Evolutionary conservation across 1,140 invertebrate species (phyloP), one percentile per base, ranked within the genome.

Genomic region (Aphidius ervi): DNA sequence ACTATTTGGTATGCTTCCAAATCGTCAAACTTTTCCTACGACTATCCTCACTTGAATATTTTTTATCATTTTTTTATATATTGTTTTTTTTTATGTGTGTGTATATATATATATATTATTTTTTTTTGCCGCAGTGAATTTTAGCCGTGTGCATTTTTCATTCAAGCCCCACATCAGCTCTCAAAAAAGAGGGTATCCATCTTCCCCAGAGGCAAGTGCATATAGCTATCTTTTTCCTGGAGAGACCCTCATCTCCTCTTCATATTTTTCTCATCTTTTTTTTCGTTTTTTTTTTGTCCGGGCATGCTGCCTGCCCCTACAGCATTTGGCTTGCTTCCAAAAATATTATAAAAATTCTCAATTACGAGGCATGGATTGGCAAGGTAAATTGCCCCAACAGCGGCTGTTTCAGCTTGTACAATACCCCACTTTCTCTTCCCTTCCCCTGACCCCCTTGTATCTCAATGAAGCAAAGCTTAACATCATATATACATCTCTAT

Each of bases 261-360:
- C 64, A 47, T 59, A 58, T 63, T 62, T 65, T 65, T 65, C 52
- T 52, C 53, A 46, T 58, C 61, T 52, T 62, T 42, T 57, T 55
- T 53, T 49, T 53, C 56, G 43, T 68, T 61, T 59, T 58, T 46
- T 50, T 57, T 61, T 61, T 57, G 60, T 56, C 56, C 63, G 62
- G 65, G 63, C 63, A 46, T 48, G 58, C 50, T 31, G 9, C 53
- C 31, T 43, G 7, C 47, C 58, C 48, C 16, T 62, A 63, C 66
- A 59, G 59, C 65, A 69, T 74, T 71, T 78, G 75, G 74, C 76
- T 73, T 67, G 68, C 69, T 73, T 78, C 74, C 75, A 77, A 77
- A 77, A 78, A 77, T 76, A 77, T 77, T 76, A 75, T 74, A 43
- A 74, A 76, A 77, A 76, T 76, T 78, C 70, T 72, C 75, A 76